These are phyloP conservation scores for Mimumesa dahlbomi DNA, from an alignment of 2,888 invertebrate species.

Conservation along the genomic window DNA sequence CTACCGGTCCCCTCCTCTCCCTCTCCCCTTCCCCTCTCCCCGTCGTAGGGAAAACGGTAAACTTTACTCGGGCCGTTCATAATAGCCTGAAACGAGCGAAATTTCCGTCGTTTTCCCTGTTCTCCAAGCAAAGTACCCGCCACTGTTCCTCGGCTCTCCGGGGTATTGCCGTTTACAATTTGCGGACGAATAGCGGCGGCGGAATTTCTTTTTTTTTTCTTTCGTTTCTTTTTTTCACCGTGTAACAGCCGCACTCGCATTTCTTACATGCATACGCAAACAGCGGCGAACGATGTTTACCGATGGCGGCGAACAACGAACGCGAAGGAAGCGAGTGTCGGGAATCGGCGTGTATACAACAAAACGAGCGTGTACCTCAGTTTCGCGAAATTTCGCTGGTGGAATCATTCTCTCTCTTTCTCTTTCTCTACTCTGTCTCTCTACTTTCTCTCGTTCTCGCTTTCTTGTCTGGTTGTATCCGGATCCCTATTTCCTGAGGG, in stretches of 20 bases:
- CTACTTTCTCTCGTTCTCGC: too few relatives aligned
- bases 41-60: slow-evolving; percentile 2
- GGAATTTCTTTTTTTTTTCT: slow-evolving; percentile 20
- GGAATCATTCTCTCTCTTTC: too few relatives aligned
- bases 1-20: background rate
- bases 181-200: slow-evolving; percentile 28
- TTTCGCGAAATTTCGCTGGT: slow-evolving; percentile 35
- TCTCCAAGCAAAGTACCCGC: slow-evolving; percentile 31
- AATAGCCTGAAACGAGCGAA: slow-evolving; percentile 32
- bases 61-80: slow-evolving; percentile 20
- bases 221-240: slow-evolving; percentile 21
- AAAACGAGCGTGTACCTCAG: slow-evolving; percentile 16
- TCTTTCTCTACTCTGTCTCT: too few relatives aligned
- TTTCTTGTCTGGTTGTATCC: slow-evolving; percentile 58
- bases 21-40: background rate
- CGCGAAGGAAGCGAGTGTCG: background rate
- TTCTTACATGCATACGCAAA: slow-evolving; percentile 47
- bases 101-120: slow-evolving; percentile 23
- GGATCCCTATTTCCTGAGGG: slow-evolving; percentile 72
- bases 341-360: slow-evolving; percentile 38
- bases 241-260: slow-evolving; percentile 29
- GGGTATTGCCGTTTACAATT: slow-evolving; percentile 41
- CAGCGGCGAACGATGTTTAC: slow-evolving; percentile 22
- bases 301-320: slow-evolving; percentile 9
- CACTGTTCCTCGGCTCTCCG: slow-evolving; percentile 22